Conservation (phyloP, 2,113 vertebrate species). For the Nipponia nippon region DNA sequence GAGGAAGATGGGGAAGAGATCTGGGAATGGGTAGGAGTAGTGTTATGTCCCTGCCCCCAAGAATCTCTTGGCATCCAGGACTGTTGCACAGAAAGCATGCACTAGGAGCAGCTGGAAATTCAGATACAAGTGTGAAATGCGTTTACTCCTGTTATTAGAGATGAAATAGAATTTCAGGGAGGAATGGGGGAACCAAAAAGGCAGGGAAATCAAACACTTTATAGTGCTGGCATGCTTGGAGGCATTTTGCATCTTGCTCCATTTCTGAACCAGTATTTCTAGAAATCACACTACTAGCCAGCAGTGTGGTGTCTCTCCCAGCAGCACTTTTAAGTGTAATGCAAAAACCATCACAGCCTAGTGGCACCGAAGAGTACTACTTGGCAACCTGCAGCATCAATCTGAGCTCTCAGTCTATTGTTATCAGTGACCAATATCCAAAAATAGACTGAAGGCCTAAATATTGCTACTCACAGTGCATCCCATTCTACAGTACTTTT, state of each 20-base stretch:
- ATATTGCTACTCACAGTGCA: background rate
- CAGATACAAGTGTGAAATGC: background rate
- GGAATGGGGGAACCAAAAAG: background rate
- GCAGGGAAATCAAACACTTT: background rate
- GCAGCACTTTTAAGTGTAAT: background rate
- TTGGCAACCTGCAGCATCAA: background rate
- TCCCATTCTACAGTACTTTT: background rate
- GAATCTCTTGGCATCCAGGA: background rate
- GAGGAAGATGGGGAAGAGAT: background rate
- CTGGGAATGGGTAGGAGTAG: background rate
- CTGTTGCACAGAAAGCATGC: background rate
- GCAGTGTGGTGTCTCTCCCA: background rate
- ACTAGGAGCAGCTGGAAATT: background rate
- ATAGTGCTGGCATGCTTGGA: background rate
- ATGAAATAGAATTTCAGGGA: background rate
- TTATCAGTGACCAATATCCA: background rate
- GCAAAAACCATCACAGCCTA: conserved; percentile 3
- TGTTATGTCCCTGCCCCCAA: background rate
- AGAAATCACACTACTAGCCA: background rate
- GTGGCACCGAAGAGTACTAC: background rate
- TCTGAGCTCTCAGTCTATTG: background rate
- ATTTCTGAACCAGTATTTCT: background rate
- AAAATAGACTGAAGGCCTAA: conserved; percentile 1
- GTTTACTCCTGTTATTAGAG: background rate
- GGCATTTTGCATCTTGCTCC: background rate